Evolutionary conservation across 2,888 invertebrate species (phyloP).

Genomic region (Branchinecta sandiegonensis): DNA sequence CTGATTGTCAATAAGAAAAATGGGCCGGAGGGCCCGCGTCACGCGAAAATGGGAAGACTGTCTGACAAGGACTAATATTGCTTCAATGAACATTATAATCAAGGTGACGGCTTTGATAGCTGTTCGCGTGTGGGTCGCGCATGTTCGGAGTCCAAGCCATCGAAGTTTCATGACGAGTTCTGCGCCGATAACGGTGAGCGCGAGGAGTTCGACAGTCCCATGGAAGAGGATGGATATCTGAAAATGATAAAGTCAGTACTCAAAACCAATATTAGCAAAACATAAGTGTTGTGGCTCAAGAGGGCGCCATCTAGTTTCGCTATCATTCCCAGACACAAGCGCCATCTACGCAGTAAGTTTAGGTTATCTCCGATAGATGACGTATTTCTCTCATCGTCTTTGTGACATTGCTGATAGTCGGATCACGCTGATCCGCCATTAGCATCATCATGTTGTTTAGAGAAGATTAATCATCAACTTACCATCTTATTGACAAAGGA

Average conservation of each 20-base stretch:
- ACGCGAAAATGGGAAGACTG: conserved; percentile 73
- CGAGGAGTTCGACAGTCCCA: conserved; percentile 61
- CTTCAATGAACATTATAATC: conserved; percentile 65
- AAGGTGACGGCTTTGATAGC: conserved; percentile 67
- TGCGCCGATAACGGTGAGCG: conserved; percentile 56
- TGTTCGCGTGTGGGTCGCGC: conserved; percentile 66
- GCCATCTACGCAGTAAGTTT: too few species aligned
- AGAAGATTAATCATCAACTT: too few species aligned
- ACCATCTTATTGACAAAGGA: too few species aligned
- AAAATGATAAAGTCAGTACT: conserved; percentile 28
- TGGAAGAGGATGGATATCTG: conserved; percentile 63
- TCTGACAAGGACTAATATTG: conserved; percentile 58
- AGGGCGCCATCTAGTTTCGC: too few species aligned
- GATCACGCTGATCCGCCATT: too few species aligned
- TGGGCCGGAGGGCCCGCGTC: conserved; percentile 70
- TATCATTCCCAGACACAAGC: too few species aligned
- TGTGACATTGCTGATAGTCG: too few species aligned
- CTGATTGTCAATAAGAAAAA: conserved; percentile 71
- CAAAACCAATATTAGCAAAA: too few species aligned
- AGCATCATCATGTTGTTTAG: too few species aligned
- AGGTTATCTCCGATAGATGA: too few species aligned
- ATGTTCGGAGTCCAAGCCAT: conserved; percentile 73
- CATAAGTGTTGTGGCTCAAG: too few species aligned
- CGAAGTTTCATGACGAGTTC: conserved; percentile 63
- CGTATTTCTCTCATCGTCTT: too few species aligned